These are phyloP conservation scores for Microcebus ravelobensis DNA, from an alignment of 2,113 vertebrate species.

Conservation along the genomic window DNA sequence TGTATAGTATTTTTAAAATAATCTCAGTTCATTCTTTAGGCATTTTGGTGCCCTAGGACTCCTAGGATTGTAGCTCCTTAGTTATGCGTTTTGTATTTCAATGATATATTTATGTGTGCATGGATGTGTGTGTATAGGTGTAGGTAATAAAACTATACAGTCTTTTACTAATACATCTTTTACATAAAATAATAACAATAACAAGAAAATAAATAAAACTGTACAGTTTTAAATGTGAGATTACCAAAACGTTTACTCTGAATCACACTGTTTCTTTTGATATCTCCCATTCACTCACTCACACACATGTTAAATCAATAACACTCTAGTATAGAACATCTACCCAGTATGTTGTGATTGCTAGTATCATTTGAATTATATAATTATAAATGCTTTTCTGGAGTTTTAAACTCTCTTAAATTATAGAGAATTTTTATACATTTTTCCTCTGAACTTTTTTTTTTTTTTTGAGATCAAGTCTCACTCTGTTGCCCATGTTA, in stretches of 20 bases:
- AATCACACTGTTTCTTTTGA: not conserved
- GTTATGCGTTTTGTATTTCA: not conserved
- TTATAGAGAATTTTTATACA: not conserved
- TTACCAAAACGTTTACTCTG: conserved; percentile 2
- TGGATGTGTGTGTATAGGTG: not conserved
- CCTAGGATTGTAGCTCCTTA: not conserved
- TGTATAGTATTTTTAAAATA: not conserved
- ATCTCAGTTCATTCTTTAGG: not conserved
- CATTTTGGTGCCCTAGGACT: not conserved
- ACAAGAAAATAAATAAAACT: not conserved
- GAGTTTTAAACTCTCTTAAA: conserved; percentile 6
- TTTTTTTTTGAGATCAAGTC: not conserved
- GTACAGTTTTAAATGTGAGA: conserved; percentile 28
- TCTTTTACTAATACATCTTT: too few relatives aligned
- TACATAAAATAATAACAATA: too few relatives aligned
- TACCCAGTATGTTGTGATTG: not conserved
- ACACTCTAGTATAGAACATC: not conserved
- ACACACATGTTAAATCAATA: not conserved
- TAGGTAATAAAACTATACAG: not conserved
- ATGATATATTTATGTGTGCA: not conserved
- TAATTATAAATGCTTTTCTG: conserved; percentile 40
- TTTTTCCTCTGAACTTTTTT: conserved; percentile 46
- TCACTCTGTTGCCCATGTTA: too few relatives aligned
- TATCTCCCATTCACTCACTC: not conserved
- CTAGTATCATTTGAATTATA: not conserved